Evolutionary conservation across 2,888 invertebrate species (phyloP), one percentile per base, ranked within the genome.

Genomic region (Apotomis capreana): DNA sequence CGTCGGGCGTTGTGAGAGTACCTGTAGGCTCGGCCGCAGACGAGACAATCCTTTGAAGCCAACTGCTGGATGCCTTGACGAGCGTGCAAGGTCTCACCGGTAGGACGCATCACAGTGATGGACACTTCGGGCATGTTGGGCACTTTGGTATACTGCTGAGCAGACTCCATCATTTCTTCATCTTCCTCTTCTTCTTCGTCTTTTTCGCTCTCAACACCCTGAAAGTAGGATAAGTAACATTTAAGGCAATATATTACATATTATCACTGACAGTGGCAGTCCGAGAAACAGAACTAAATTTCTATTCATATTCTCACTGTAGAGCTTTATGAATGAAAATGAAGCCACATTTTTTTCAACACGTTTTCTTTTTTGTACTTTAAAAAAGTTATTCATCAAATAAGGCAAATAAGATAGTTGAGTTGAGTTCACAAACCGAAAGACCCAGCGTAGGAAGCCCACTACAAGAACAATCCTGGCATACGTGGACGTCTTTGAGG

Each of bases 1-100:
- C 94, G 86, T 60, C 94, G 83, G 4, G 94, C 94, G 75, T 94
- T 94, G 78, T 94, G 94, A 0, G 94, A 94, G 80, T 94, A 94
- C 76, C 93, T 86, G 78, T 94, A 94, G 8, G 90, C 86, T 40
- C 94, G 89, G 5, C 91, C 89, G 74, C 94, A 94, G 10, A 94
- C 90, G 10, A 94, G 89, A 72, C 94, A 94, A 76, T 93, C 89
- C 77, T 94, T 94, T 55, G 93, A 93, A 1, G 93, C 94, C 1
- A 94, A 84, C 76, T 93, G 92, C 73, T 93, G 92, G 58, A 94
- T 92, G 63, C 93, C 92, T 81, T 93, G 92, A 1, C 91, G 86
- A 0, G 93, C 84, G 49, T 89, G 91, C 9, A 92, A 78, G 0
- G 92, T 93, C 79, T 92, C 92, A 0, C 92, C 92, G 0, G 89